phyloP scores from a whole-genome alignment of 2,797 vertebrate species.

The Astyanax mexicanus region DNA sequence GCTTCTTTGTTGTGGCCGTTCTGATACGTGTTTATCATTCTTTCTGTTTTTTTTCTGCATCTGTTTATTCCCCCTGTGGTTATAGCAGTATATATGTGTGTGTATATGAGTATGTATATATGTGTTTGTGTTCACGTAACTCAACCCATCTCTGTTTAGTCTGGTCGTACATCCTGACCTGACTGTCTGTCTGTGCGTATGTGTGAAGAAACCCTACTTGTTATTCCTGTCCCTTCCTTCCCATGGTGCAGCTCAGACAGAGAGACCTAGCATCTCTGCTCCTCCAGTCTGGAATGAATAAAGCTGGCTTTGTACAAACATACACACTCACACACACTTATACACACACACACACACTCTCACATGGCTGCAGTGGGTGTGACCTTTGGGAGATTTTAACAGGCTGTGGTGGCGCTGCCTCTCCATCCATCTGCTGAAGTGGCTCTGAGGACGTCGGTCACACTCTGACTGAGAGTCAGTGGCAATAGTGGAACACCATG shows the following conservation, averaged over 20 bases:
- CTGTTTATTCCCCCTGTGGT: slow-evolving; percentile 5
- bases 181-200: slow-evolving; percentile 9
- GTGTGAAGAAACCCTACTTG: slow-evolving; percentile 65
- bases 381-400: slow-evolving; percentile 20
- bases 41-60: slow-evolving; percentile 21
- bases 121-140: slow-evolving; percentile 23
- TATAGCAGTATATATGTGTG: slow-evolving; percentile 37
- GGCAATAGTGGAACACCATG: not conserved
- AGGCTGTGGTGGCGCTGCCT: not conserved
- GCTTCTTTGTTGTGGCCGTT: slow-evolving; percentile 2
- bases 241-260: slow-evolving; percentile 40
- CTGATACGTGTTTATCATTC: slow-evolving; percentile 41
- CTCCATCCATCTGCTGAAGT: slow-evolving; percentile 21
- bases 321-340: not conserved
- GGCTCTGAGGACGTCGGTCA: not conserved
- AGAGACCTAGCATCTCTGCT: slow-evolving; percentile 63
- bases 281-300: slow-evolving; percentile 74
- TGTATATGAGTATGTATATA: slow-evolving; percentile 38
- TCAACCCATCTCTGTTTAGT: slow-evolving; percentile 72
- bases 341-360: slow-evolving; percentile 13
- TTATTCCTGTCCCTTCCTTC: slow-evolving; percentile 62
- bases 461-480: not conserved
- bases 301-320: slow-evolving; percentile 76
- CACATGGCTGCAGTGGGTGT: slow-evolving; percentile 21
- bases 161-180: slow-evolving; percentile 77